phyloP scores from a whole-genome alignment of 1,140 invertebrate species.

The Helicoverpa armigera region DNA sequence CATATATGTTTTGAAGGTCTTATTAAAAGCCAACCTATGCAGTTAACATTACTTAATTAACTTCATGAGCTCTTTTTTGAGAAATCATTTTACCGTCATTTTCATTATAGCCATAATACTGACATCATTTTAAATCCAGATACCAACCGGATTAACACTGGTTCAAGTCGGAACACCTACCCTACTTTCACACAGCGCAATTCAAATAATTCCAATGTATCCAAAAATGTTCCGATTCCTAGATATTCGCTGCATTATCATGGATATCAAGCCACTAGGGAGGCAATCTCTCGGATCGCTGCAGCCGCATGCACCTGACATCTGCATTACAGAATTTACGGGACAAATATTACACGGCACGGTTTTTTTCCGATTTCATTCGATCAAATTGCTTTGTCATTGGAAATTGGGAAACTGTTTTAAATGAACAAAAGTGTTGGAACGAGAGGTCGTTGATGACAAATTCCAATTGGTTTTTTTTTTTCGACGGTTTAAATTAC shows the following conservation, averaged over 20 bases:
- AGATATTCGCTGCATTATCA: conserved; percentile 26
- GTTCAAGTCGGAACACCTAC: too few species aligned
- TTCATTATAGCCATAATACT: too few species aligned
- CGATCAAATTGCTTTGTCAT: conserved; percentile 1
- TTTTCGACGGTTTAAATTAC: neutral
- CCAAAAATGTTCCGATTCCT: conserved; percentile 10
- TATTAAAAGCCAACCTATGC: too few species aligned
- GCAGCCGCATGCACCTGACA: conserved; percentile 42
- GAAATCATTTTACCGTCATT: too few species aligned
- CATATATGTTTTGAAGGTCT: too few species aligned
- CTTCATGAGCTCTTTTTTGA: too few species aligned
- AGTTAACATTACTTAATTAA: too few species aligned
- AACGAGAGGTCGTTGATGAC: neutral
- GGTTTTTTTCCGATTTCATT: conserved; percentile 10
- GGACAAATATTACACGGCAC: conserved; percentile 32
- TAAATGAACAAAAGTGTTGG: neutral
- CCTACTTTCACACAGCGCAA: too few species aligned
- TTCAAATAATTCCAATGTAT: neutral
- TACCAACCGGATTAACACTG: too few species aligned
- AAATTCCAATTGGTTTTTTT: neutral
- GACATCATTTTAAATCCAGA: too few species aligned
- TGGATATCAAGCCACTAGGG: conserved; percentile 29
- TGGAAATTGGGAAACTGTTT: neutral
- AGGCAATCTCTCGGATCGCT: conserved; percentile 45
- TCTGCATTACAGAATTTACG: conserved; percentile 41